Evolutionary conservation across 2,888 invertebrate species (phyloP), one percentile per base, ranked within the genome.

Genomic region (Gandaritis pyraliata): DNA sequence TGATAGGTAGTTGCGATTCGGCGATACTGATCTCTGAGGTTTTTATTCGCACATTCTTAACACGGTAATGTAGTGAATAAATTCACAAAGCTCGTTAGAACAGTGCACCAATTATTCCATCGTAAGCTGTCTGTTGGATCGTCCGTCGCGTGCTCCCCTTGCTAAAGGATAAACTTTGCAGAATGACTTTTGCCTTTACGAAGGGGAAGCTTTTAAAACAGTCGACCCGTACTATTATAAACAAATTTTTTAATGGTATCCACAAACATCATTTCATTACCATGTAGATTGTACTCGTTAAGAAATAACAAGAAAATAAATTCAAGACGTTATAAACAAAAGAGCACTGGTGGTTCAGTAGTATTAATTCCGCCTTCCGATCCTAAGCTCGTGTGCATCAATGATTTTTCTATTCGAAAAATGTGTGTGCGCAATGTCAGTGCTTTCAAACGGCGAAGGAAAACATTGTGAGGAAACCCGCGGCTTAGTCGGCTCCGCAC

Each of bases 111-210:
- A 41, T 49, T 58, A 47, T 39, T 36, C 13, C 16, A 10, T 13
- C 7, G n/a, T 51, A 41, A 50, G 46, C 62, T 63, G 39, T 41
- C 30, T 45, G 43, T 45, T 62, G 52, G 43, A 29, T 33, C 18
- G 13, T 13, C 11, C 36, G 39, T 62, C 58, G 54, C 39, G 58
- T 54, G 43, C 48, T 52, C 54, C 61, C 67, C 49, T 63, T 30
- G 18, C 36, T 30, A 43, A 23, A 41, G 39, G 41, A 46, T 57
- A 58, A 38, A 39, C 41, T 64, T 11, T 45, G 54, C 56, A 56
- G 50, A 58, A 58, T 41, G 48, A 46, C 51, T 51, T 66, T 56
- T 61, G 58, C 54, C 46, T 59, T 39, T 61, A 53, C 61, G 38
- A 18, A 58, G 50, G 53, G 49, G 33, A 54, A 49, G 45, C 18